Evolutionary conservation across 2,113 vertebrate genomes (phyloP), one percentile per base, ranked within the genome.

Genomic region (Toxostoma redivivum): DNA sequence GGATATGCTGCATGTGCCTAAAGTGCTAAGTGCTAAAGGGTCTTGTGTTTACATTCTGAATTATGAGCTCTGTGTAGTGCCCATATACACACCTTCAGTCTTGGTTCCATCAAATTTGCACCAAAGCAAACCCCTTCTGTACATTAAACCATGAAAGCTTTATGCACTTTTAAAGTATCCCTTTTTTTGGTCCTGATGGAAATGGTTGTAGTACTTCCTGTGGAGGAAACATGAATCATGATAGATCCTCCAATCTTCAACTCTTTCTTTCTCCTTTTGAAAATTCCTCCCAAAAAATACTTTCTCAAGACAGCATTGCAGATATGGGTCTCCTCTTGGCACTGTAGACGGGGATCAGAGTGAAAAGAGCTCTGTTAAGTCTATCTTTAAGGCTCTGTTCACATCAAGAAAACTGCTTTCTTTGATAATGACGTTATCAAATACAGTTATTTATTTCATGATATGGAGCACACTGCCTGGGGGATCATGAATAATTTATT

Each of bases 361-460:
- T 35, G 78, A 94, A 93, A 92, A 83, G 67, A 85, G 9, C 48
- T 70, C 35, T 66, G 47, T 60, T 82, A 92, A 78, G 31, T 79
- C n/a, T 87, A 35, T 90, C 71, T 92, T 81, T 85, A 90, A 80
- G 86, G 45, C 51, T 94, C 67, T 88, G 74, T 60, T 95, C 90
- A 93, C 81, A 93, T 92, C 78, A 90, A 77, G 76, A 81, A 91
- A 90, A 94, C 56, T 12, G 35, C 73, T 89, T 92, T 94, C 81
- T 95, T 96, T 96, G 91, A 94, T 95, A 94, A 96, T 95, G 93
- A 92, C 66, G 0, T 96, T 96, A 96, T 96, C 91, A 95, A 96
- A 97, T 92, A 65, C 58, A 88, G 56, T 95, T 97, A 95, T 96
- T 96, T 97, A 95, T 97, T 95, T 95, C 92, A 84, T 86, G 54